Conservation (phyloP, 1,140 invertebrate species). For the Sarcophaga bullata region DNA sequence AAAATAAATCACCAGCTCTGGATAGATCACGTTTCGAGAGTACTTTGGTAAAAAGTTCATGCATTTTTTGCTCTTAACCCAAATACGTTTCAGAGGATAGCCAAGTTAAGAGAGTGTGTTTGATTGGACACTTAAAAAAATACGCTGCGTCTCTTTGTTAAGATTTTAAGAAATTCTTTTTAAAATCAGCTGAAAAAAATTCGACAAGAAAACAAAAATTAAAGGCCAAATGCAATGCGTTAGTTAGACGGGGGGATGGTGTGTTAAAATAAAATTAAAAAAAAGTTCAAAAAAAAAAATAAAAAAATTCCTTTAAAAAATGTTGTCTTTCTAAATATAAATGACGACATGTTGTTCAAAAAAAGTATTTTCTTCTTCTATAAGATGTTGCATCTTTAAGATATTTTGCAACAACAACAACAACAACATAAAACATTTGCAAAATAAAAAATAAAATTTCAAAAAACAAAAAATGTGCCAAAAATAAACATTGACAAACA, state of each 20-base stretch:
- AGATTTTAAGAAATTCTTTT: constrained; percentile 15
- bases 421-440: too few relatives aligned
- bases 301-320: constrained; percentile 8
- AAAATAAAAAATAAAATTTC: too few relatives aligned
- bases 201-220: constrained; percentile 13
- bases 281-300: neutral
- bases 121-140: neutral
- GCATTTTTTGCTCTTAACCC: constrained; percentile 72
- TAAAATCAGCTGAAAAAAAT: constrained; percentile 22
- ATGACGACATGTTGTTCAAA: neutral
- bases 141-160: neutral
- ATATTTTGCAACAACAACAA: neutral
- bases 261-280: too few relatives aligned
- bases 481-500: neutral
- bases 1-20: constrained; percentile 90
- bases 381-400: neutral
- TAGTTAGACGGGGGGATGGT: too few relatives aligned
- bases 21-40: constrained; percentile 87
- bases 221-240: neutral
- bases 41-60: constrained; percentile 88
- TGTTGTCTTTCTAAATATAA: constrained; percentile 10
- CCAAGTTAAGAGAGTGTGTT: neutral
- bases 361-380: neutral
- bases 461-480: neutral
- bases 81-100: neutral